Base-by-base conservation (phyloP, 2,888 invertebrate genomes). In the Drosophila subsilvestris region DNA sequence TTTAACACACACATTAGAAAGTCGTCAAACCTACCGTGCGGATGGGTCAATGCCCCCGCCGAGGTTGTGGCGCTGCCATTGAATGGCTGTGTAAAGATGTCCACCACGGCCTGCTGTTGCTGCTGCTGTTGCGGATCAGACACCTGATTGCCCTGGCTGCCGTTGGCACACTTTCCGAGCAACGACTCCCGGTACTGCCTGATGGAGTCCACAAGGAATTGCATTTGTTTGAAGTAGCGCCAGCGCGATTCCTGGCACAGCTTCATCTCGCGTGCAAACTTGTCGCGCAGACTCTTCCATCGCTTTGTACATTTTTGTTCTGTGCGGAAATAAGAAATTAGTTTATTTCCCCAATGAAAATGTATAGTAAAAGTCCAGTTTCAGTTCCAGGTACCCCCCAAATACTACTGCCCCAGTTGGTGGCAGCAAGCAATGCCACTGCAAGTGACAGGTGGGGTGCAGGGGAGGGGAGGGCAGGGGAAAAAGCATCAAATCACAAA, bases 251-350 rank as follows among this genome's bases (percentile, higher is more conserved):
- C 90, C 65, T 90, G 90, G 68, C 90, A 91, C 61, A 91, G 57
- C 74, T 90, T 90, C 91, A 90, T 90, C 74, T 90, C 90, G 17
- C 90, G 87, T n/a, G 90, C 90, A 57, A 90, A 90, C 78, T 91
- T 91, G 53, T 90, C 90, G 7, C 90, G 90, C 71, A 90, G 72
- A 65, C 90, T 90, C 70, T 90, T 90, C 90, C 90, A 90, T 8
- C 90, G 90, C 65, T 90, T 90, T 59, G 91, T 90, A 71, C 90
- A 90, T 85, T 90, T 90, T 91, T 90, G 90, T 80, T 90, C 90
- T 90, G 56, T 0, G 68, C 6, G 37, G 9, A 10, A 17, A 62
- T 49, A 43, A 22, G 1, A 55, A 43, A 14, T 5, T 22, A 20
- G 12, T 37, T 37, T 37, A 32, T 32, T 53, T 37, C n/a, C 9